Base-by-base conservation (phyloP, 2,888 invertebrate species). In the Rhagonycha fulva region DNA sequence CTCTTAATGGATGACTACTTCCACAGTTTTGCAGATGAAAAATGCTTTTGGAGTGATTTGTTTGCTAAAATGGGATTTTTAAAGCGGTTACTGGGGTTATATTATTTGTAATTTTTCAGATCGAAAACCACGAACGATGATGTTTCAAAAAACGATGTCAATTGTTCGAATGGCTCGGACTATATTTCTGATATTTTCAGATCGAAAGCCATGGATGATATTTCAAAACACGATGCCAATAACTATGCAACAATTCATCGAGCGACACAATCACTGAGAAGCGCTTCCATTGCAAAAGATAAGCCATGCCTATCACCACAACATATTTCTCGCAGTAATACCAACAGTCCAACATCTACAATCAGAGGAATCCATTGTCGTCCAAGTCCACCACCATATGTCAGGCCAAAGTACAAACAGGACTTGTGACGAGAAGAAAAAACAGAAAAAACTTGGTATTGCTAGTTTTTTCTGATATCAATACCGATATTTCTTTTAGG, bases 331-430 rank as follows among this genome's bases (percentile, higher is more conserved):
- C 82, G 83, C 14, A 86, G 84, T 66, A 85, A 84, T 71, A 85
- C 87, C 3, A 85, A 84, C 71, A 88, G 88, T 79, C 87, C 88
- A 0, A 86, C 85, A 63, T 85, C 85, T n/a, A 87, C 87, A 10
- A 81, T 86, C 4, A 83, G 86, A 68, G 88, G 87, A 0, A 81
- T 87, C 9, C 88, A 88, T 82, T 87, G 87, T 80, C 87, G 91
- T 68, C 91, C 91, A 1, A 91, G 90, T 82, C 91, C 91, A 12
- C 91, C 91, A 7, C 91, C 91, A 2, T 92, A 92, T 80, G 88
- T 89, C 9, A 88, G 90, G 66, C 89, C 90, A 5, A 89, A 89
- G 80, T 89, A 88, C 82, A 88, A 89, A 87, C 86, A 89, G 5
- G 90, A 90, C 84, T 90, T 90, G 87, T 91, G 91, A 90, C 90